A percentile compares a stretch with the other conserved stretches of the same genome.
These are phyloP conservation scores for Trichonephila clavipes DNA, from an alignment of 1,140 invertebrate species.

Conservation along the genomic window DNA sequence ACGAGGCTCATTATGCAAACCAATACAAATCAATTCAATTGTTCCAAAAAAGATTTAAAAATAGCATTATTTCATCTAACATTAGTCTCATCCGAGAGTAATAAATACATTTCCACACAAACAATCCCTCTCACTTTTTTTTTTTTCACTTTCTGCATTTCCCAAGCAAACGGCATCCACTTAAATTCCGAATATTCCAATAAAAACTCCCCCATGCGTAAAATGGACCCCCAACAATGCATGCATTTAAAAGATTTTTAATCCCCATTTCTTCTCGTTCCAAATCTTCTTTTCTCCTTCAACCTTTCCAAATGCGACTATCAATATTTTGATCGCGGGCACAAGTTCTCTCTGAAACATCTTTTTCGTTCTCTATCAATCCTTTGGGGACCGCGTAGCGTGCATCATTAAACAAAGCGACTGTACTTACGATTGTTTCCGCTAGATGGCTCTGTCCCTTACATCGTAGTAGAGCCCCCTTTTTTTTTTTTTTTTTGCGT, in stretches of 20 bases:
- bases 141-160: not conserved
- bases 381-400: not conserved
- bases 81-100: not conserved
- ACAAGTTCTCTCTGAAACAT: not conserved
- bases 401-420: conserved; percentile 49
- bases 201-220: not conserved
- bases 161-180: not conserved
- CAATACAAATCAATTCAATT: not conserved
- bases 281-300: not conserved
- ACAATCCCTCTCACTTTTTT: not conserved
- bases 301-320: not conserved
- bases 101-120: not conserved
- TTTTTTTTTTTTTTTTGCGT: conserved; percentile 1
- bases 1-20: too few relatives aligned
- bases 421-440: conserved; percentile 29
- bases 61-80: not conserved
- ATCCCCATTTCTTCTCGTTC: not conserved
- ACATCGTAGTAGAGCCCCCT: not conserved
- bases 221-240: not conserved
- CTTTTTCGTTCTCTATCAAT: too few relatives aligned
- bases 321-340: not conserved
- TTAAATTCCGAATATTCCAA: not conserved
- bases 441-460: conserved; percentile 21
- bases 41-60: not conserved
- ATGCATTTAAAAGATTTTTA: not conserved